Base-by-base conservation (phyloP, 2,888 invertebrate genomes). In the Cephus nigrinus region DNA sequence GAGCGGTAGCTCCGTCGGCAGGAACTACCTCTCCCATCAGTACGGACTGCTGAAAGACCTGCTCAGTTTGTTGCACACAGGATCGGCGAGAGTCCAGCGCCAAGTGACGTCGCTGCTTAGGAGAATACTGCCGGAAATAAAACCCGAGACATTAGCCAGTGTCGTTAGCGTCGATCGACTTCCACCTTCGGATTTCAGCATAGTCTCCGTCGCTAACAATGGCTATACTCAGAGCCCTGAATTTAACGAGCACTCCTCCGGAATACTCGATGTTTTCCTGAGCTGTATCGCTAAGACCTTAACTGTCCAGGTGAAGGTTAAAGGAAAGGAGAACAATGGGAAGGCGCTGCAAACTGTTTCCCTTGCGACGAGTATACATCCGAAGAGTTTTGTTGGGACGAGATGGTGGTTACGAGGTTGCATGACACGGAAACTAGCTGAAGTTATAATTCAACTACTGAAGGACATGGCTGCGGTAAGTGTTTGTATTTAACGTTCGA, bases 81-180 rank as follows among this genome's bases (percentile, higher is more conserved):
- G 98, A 78, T 98, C 98, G 86, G 98, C 98, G 76, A 94, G 98
- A 79, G 98, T 98, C 1, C 98, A 98, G 90, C 93, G 98, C 91
- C 98, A 98, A 93, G 96, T 97, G 0, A 97, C 97, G 77, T 96
- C 97, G 0, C 92, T 98, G 32, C 90, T 99, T 34, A 93, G 97
- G 73, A 94, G 98, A 85, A 98, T 98, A 90, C 93, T 98, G 68
- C 96, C 97, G 0, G 98, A 98, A 92, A 97, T 98, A 73, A 94
- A 96, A 1, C 98, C 98, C 0, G 95, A 95, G 84, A 95, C 94
- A 76, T 94, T 98, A 87, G 95, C 96, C 1, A 95, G 94, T 79
- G 95, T 97, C 11, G 92, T 97, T 75, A 95, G 95, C 69, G 95
- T 96, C 1, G 93, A 94, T 32, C 92, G 93, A 40, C 92, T 96